Evolutionary conservation across 35 echinoderm and acorn worm genomes (phyloP).

Genomic region (Anneissia japonica): DNA sequence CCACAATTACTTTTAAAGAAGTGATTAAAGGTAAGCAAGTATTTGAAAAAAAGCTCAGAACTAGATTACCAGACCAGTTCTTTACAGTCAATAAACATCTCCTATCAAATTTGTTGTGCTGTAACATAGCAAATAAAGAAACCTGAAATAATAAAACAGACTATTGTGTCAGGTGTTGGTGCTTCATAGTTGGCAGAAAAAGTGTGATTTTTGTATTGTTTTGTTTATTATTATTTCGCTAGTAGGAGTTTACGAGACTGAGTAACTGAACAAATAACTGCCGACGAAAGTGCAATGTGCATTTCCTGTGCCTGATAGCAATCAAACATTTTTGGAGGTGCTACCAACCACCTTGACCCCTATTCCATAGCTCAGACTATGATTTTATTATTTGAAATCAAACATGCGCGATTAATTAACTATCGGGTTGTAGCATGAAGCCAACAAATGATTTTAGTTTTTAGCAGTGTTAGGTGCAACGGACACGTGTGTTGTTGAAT

Average conservation of each 20-base stretch:
- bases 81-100: background rate
- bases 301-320: background rate
- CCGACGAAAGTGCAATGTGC: background rate
- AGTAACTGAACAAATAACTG: background rate
- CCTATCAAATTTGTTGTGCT: background rate
- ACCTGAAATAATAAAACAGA: background rate
- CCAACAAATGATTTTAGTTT: background rate
- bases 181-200: background rate
- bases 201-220: background rate
- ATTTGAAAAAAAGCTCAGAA: background rate
- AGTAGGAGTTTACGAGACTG: background rate
- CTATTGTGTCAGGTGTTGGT: background rate
- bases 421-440: background rate
- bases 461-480: background rate
- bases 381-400: background rate
- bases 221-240: background rate
- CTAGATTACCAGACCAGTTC: background rate
- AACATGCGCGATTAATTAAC: background rate
- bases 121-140: background rate
- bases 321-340: background rate
- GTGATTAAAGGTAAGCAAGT: background rate
- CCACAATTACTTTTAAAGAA: background rate
- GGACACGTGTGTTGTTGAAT: background rate
- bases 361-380: background rate
- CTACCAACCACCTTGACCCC: background rate